Percentiles rank a stretch among this genome's conserved stretches.
Conservation (phyloP, 2,797 vertebrate species). For the Channallabes apus region DNA sequence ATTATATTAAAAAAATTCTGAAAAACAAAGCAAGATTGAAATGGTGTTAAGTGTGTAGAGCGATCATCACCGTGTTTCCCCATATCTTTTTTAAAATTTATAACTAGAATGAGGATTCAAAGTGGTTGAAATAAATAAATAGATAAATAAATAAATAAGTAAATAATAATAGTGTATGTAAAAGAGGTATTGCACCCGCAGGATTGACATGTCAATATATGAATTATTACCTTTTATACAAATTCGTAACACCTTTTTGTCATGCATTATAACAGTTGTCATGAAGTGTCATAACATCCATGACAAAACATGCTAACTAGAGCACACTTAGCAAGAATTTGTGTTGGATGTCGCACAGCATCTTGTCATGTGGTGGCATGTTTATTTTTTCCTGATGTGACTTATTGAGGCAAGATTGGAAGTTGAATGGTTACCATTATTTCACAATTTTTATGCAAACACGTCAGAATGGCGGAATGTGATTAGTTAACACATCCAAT, state of each 20-base stretch:
- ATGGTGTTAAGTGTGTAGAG: not conserved
- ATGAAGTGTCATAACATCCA: conserved; percentile 20
- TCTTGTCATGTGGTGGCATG: not conserved
- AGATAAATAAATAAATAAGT: not conserved
- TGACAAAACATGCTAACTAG: conserved; percentile 2
- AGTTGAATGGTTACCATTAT: not conserved
- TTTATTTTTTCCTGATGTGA: not conserved
- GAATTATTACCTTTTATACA: conserved; percentile 1
- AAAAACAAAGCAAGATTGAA: not conserved
- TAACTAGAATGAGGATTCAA: too few species aligned
- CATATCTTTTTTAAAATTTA: too few species aligned
- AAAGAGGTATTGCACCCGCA: too few species aligned
- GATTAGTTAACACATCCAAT: not conserved
- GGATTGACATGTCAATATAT: not conserved
- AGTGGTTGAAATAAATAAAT: not conserved
- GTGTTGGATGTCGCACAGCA: not conserved
- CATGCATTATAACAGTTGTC: conserved; percentile 25
- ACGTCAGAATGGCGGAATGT: not conserved
- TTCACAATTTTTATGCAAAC: not conserved
- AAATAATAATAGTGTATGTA: too few species aligned
- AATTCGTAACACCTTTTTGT: not conserved
- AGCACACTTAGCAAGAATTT: conserved; percentile 5
- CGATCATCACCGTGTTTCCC: too few species aligned
- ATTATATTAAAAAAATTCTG: not conserved
- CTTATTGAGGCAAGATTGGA: not conserved